These are phyloP conservation scores for Drymonia ruficornis DNA, from an alignment of 2,888 invertebrate species.

Conservation along the genomic window DNA sequence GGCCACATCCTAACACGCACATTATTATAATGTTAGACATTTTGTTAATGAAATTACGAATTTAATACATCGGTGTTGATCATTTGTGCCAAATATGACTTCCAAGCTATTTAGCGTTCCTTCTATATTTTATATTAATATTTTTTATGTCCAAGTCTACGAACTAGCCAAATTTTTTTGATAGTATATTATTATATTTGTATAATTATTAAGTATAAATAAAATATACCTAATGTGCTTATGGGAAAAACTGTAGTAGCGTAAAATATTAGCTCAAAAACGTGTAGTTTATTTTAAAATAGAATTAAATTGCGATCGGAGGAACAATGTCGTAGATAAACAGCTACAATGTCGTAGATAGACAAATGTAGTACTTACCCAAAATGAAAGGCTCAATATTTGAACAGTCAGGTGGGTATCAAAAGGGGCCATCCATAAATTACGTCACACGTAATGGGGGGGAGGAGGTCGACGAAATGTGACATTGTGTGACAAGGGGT, in stretches of 20 bases:
- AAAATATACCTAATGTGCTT: not conserved
- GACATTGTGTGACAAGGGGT: too few relatives aligned
- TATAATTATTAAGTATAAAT: not conserved
- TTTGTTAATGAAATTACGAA: conserved; percentile 27
- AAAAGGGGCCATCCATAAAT: too few relatives aligned
- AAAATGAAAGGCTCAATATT: too few relatives aligned
- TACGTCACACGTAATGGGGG: too few relatives aligned
- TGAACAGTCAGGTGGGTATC: too few relatives aligned
- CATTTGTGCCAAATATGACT: conserved; percentile 54
- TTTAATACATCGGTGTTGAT: conserved; percentile 43
- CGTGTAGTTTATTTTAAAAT: too few relatives aligned
- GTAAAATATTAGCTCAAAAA: not conserved
- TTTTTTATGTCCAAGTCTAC: conserved; percentile 27
- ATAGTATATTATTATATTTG: conserved; percentile 1
- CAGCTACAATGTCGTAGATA: too few relatives aligned
- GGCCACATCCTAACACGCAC: not conserved
- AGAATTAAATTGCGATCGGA: too few relatives aligned
- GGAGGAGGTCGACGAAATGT: too few relatives aligned
- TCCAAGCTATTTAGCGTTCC: conserved; percentile 34
- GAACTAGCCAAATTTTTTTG: conserved; percentile 41
- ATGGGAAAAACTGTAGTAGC: not conserved
- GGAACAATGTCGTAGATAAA: too few relatives aligned
- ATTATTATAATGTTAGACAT: not conserved
- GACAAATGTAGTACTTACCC: too few relatives aligned
- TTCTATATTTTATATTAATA: conserved; percentile 15